Conservation (phyloP, 2,113 vertebrate species). For the Oreotragus oreotragus region DNA sequence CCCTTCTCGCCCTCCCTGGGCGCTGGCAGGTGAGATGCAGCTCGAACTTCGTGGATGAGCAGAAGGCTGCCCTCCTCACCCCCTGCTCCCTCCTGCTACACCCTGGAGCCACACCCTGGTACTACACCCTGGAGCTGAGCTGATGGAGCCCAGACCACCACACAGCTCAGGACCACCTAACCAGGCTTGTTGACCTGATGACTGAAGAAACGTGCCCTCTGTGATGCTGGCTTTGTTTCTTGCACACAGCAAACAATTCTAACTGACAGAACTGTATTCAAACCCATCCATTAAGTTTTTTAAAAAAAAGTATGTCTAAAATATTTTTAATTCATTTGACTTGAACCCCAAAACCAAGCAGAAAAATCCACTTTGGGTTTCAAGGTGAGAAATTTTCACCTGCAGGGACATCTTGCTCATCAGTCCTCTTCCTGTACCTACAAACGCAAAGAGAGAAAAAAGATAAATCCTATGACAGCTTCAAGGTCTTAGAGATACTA, state of each 20-base stretch:
- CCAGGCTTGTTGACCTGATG: background rate
- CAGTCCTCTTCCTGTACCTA: conserved; percentile 93
- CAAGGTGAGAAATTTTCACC: conserved; percentile 75
- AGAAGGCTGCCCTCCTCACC: background rate
- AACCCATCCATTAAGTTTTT: background rate
- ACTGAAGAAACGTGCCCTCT: background rate
- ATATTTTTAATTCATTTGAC: background rate
- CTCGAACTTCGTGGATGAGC: background rate
- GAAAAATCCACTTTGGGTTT: background rate
- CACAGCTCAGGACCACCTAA: background rate
- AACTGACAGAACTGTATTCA: background rate
- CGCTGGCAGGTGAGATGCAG: fast-evolving
- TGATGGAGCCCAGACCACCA: background rate
- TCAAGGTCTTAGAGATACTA: background rate
- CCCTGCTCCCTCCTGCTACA: background rate
- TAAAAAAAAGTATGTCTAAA: background rate
- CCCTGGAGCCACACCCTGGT: too few relatives aligned
- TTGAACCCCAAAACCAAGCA: background rate
- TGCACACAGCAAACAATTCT: background rate
- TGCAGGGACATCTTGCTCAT: conserved; percentile 82
- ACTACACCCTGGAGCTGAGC: background rate
- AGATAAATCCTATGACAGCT: background rate
- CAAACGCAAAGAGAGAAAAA: background rate
- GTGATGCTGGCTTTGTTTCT: background rate
- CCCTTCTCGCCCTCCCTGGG: fast-evolving